A percentile compares a stretch with the other conserved stretches of the same genome.
These are phyloP conservation scores for Ganaspis brasiliensis DNA, from an alignment of 2,888 invertebrate genomes.

Conservation along the genomic window DNA sequence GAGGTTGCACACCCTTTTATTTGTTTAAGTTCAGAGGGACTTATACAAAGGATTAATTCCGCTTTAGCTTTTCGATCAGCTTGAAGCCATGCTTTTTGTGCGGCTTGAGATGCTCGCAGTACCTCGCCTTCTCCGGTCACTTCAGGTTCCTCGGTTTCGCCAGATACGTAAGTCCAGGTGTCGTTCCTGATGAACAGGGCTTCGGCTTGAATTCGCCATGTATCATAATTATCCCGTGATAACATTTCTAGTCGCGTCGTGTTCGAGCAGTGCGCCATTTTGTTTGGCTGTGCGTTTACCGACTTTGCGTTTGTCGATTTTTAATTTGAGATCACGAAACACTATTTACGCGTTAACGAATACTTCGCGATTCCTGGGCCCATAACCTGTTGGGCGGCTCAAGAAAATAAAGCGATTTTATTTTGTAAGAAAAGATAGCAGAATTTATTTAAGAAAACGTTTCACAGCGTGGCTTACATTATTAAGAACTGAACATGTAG, in stretches of 20 bases:
- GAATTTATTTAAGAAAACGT: no score
- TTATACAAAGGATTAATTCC: conserved; percentile 40
- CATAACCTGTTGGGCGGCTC: neutral
- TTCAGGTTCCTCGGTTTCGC: neutral
- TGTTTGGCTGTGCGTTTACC: neutral
- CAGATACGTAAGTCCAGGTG: neutral
- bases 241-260: no score
- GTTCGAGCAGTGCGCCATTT: neutral
- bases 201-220: neutral
- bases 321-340: neutral
- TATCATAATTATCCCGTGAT: neutral
- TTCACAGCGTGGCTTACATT: no score
- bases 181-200: neutral
- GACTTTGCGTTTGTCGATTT: no score
- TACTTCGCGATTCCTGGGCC: neutral
- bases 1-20: conserved; percentile 42
- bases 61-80: no score
- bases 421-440: no score
- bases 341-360: no score
- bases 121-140: neutral
- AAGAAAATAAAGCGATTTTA: no score
- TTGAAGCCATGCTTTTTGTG: no score
- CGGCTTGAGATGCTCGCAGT: no score
- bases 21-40: conserved; percentile 48
- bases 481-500: no score